Percentiles rank a stretch among this genome's conserved stretches.
These are phyloP conservation scores for Dusona sp. DNA, from an alignment of 2,888 invertebrate genomes.

Conservation along the genomic window DNA sequence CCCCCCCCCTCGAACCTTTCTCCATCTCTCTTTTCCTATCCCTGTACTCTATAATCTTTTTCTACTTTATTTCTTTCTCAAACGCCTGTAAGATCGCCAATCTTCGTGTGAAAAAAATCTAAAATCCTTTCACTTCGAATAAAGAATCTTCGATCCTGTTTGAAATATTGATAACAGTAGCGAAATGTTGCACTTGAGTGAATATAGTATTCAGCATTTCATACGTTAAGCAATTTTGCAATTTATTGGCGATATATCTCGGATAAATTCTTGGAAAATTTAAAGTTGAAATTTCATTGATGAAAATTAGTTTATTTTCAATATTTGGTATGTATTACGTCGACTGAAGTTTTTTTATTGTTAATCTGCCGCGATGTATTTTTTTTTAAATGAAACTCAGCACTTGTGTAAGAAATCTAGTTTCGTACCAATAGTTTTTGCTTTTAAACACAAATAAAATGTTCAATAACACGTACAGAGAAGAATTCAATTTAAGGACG, in stretches of 20 bases:
- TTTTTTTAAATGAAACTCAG: neutral
- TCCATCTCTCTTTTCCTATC: slow-evolving; percentile 4
- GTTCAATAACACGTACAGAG: slow-evolving; percentile 1
- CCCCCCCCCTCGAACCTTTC: slow-evolving; percentile 7
- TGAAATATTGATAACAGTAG: too few species aligned
- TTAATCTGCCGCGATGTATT: neutral
- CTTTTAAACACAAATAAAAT: neutral
- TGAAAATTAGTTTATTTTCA: neutral
- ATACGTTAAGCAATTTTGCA: neutral
- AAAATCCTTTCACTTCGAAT: neutral
- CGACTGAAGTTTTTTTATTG: neutral
- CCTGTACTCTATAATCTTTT: neutral
- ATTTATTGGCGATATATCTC: neutral
- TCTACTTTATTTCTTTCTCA: slow-evolving; percentile 24
- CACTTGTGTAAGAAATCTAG: neutral
- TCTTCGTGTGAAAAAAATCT: slow-evolving; percentile 10
- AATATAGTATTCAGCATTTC: neutral
- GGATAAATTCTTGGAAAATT: neutral
- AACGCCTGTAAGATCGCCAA: slow-evolving; percentile 44
- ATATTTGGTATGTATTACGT: neutral
- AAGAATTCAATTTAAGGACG: neutral
- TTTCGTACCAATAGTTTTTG: neutral
- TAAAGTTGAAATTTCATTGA: neutral
- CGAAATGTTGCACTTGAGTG: neutral
- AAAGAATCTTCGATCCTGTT: neutral